Conservation (phyloP, 1,140 invertebrate genomes). For the Archegozetes longisetosus region DNA sequence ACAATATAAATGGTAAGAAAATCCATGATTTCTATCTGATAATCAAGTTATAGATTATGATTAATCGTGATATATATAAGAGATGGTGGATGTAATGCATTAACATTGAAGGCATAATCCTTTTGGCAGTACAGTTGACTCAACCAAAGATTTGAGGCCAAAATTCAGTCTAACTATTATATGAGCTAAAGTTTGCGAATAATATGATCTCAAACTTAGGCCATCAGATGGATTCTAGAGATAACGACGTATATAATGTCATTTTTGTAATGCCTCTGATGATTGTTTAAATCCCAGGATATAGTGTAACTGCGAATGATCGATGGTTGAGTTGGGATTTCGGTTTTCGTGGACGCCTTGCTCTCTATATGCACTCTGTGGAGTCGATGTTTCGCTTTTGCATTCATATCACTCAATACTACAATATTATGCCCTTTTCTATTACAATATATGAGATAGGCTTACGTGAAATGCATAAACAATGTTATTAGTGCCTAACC, state of each 20-base stretch:
- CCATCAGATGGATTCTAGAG: neutral
- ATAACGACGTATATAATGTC: neutral
- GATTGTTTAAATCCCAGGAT: neutral
- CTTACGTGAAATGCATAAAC: neutral
- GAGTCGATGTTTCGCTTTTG: no score
- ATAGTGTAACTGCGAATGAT: neutral
- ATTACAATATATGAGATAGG: neutral
- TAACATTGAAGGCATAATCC: no score
- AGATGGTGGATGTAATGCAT: no score
- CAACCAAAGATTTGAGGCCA: neutral
- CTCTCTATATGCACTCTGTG: no score
- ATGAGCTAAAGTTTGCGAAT: neutral
- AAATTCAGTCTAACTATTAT: neutral
- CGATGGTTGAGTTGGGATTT: neutral
- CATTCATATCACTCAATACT: neutral
- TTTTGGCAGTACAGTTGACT: neutral
- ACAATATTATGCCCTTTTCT: neutral
- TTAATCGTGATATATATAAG: neutral
- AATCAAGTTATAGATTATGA: neutral
- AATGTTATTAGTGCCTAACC: neutral
- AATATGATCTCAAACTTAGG: neutral
- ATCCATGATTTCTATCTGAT: no score
- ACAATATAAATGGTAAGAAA: no score
- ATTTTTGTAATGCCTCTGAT: neutral
- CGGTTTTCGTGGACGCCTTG: no score